A percentile compares a stretch with the other conserved stretches of the same genome.
phyloP scores from a whole-genome alignment of 2,113 vertebrate species.

The Eonycteris spelaea region DNA sequence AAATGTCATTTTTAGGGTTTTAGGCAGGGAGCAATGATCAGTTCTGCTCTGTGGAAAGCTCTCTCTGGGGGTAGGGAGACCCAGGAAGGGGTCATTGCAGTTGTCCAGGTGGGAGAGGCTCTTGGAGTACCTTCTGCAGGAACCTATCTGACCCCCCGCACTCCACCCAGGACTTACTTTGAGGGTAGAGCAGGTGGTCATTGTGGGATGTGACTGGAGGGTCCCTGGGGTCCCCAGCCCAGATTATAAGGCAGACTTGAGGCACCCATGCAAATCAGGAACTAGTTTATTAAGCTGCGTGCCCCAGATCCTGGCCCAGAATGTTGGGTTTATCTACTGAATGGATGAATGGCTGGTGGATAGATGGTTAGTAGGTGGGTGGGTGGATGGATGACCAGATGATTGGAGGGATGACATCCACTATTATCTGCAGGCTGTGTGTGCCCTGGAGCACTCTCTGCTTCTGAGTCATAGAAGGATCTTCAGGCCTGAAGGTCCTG shows the following conservation, averaged over 20 bases:
- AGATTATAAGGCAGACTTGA: not conserved
- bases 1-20: not conserved
- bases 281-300: not conserved
- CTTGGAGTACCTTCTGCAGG: not conserved
- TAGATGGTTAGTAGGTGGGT: accelerated
- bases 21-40: not conserved
- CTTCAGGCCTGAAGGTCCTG: not conserved
- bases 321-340: not conserved
- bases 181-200: not conserved
- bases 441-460: not conserved
- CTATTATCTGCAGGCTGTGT: not conserved
- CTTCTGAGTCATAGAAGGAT: not conserved
- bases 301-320: not conserved
- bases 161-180: not conserved
- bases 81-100: not conserved
- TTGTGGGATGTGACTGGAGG: not conserved
- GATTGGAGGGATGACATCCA: too few relatives aligned
- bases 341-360: not conserved
- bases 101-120: not conserved
- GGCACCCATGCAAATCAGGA: not conserved
- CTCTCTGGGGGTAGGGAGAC: not conserved
- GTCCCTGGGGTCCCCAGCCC: not conserved
- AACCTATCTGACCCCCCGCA: not conserved
- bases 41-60: not conserved
- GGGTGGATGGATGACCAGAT: not conserved